These are phyloP conservation scores for Himalopsyche japonica DNA, from an alignment of 2,888 invertebrate genomes.

Conservation along the genomic window DNA sequence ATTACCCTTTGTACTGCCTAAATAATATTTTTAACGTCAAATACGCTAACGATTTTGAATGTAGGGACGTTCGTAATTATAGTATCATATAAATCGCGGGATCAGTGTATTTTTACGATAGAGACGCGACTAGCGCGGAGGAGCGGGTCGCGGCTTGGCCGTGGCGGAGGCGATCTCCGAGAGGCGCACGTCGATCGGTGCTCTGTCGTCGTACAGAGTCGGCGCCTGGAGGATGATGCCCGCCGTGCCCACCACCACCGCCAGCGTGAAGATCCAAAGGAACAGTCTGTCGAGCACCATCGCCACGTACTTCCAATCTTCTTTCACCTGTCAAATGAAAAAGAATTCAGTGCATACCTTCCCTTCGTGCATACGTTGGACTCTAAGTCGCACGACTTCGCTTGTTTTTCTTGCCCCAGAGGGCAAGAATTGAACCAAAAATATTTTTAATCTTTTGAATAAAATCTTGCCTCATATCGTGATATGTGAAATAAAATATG, in stretches of 20 bases:
- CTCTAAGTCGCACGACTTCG: too few relatives aligned
- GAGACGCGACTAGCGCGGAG: conserved; percentile 22
- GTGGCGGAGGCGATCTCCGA: conserved; percentile 89
- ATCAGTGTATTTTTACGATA: too few relatives aligned
- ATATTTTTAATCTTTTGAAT: too few relatives aligned
- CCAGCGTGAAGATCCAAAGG: conserved; percentile 95
- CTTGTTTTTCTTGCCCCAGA: too few relatives aligned
- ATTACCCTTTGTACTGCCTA: too few relatives aligned
- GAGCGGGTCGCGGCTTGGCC: conserved; percentile 69
- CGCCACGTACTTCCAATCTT: conserved; percentile 99
- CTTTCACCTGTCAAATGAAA: conserved; percentile 73
- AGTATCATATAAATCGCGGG: too few relatives aligned
- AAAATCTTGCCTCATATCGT: too few relatives aligned
- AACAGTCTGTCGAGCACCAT: conserved; percentile 97
- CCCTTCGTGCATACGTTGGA: not conserved
- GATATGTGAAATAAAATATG: too few relatives aligned
- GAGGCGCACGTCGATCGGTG: conserved; percentile 84
- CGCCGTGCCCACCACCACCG: conserved; percentile 91
- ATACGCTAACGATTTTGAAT: too few relatives aligned
- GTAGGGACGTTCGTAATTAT: too few relatives aligned
- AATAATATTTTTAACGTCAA: too few relatives aligned
- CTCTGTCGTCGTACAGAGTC: conserved; percentile 88
- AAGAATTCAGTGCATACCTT: not conserved
- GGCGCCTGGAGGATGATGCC: conserved; percentile 95
- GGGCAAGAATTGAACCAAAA: too few relatives aligned